Base-by-base conservation (phyloP, 2,888 invertebrate species). In the Tenthredo notha region DNA sequence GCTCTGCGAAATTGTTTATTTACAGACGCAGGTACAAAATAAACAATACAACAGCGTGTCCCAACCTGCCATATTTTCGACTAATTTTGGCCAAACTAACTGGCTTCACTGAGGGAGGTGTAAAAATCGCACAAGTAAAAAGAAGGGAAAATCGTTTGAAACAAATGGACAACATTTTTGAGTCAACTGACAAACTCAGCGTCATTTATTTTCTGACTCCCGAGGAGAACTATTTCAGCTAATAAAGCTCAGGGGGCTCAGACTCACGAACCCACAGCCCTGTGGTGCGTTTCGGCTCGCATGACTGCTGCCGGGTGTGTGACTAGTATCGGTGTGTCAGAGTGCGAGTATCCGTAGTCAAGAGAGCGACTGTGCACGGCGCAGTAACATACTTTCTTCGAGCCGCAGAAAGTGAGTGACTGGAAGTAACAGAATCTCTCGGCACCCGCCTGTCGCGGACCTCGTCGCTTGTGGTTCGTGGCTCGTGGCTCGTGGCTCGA, bases 381-480 rank as follows among this genome's bases (percentile, higher is more conserved):
- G 90, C 90, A 89, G 90, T 90, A 91, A 90, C 90, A 90, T 89
- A 91, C 92, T 92, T 91, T 92, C 91, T 88, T 90, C 89, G 89
- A 75, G 86, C 85, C 87, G 89, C 90, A 88, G 90, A 91, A 91
- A 91, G 91, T 90, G 90, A 90, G 88, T 86, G 50, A 50, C 15
- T 29, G 77, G 9, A 77, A 54, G 50, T n/a, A 33, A 29, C 18
- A 77, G 77, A 50, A 40, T 74, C 74, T 74, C 43, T 74, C 74
- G 43, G 43, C 43, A 21, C 12, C 74, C 47, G 74, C 43, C 21
- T 67, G 67, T 67, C 67, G 29, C 33, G 25, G 43, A 74, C 21
- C 40, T 74, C 67, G 15, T 67, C 25, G 67, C 67, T 29, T 67
- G 67, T 15, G 29, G 12, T 15, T 25, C 25, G 10, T 2, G 65